Base-by-base conservation (phyloP, 2,797 vertebrate genomes). In the Acestrorhynchus altus region DNA sequence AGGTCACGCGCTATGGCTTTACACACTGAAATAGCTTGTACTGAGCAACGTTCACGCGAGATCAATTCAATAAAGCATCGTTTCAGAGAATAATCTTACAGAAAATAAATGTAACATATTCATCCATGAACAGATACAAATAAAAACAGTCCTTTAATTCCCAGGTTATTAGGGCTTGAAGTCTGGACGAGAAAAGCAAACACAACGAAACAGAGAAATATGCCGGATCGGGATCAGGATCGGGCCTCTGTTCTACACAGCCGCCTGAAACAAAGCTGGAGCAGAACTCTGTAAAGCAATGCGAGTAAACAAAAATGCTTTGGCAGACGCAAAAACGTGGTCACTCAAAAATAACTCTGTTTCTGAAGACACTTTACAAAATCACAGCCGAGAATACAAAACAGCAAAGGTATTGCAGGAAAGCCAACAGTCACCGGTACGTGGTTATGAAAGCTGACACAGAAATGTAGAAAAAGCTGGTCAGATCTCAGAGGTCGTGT, bases 261-360 rank as follows among this genome's bases (percentile, higher is more conserved):
- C 18, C 9, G 28, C 13, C 16, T 35, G 59, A n/a, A 61, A 65
- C 3, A n/a, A 47, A 47, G 42, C n/a, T 26, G 42, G 24, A 47
- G 8, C 18, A 26, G 24, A 66, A 47, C 3, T 15, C 1, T 15
- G 11, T 15, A 6, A 24, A 44, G 44, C 39, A 20, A 28, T n/a
- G 18, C 20, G 39, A 1, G 40, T 13, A 46, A 72, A 90, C 88
- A 90, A 88, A 87, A 89, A 90, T 93, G 83, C 90, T 94, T 88
- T 93, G 65, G 61, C 60, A 75, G 69, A 93, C 91, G 51, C 39
- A 65, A 60, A 67, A 66, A 51, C n/a, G 59, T n/a, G 7, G n/a
- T 44, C 39, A 35, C 35, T 5, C 22, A 44, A 46, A 46, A 47
- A 46, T 15, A 18, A 46, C 8, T 64, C 31, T 42, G 20, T 2